Evolutionary conservation across 1,140 invertebrate species (phyloP).

Genomic region (Megalonaias nervosa): DNA sequence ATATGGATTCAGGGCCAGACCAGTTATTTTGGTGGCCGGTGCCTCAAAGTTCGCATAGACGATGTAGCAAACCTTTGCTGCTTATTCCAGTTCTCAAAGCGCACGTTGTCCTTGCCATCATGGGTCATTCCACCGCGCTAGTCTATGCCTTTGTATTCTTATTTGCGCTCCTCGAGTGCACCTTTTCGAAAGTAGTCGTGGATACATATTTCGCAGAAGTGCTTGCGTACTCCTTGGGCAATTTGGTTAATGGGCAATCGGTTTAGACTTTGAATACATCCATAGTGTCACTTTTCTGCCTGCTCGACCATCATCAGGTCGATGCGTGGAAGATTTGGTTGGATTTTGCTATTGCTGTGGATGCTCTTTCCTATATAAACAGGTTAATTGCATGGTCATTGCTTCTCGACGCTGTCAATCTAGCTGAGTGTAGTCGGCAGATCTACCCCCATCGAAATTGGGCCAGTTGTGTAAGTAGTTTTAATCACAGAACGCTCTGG

Average conservation of each 20-base stretch:
- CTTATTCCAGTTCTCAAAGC: constrained; percentile 2
- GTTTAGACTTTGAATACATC: constrained; percentile 33
- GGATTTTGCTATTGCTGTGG: too few relatives aligned
- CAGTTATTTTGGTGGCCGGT: constrained; percentile 1
- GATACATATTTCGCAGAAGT: constrained; percentile 37
- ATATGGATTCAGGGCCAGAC: background rate
- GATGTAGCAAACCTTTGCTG: background rate
- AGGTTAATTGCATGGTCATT: too few relatives aligned
- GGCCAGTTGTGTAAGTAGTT: too few relatives aligned
- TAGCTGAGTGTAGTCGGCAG: too few relatives aligned
- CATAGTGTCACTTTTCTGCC: constrained; percentile 24
- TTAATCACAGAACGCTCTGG: too few relatives aligned
- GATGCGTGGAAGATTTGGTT: too few relatives aligned
- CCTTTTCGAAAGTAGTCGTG: constrained; percentile 24
- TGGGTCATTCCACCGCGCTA: background rate
- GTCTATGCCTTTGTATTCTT: constrained; percentile 16
- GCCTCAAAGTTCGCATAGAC: constrained; percentile 5
- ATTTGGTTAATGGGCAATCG: constrained; percentile 18
- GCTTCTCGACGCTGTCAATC: too few relatives aligned
- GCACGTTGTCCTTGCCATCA: background rate
- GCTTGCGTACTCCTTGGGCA: constrained; percentile 3
- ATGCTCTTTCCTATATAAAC: too few relatives aligned
- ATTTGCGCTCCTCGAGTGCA: constrained; percentile 2
- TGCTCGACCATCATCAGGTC: too few relatives aligned
- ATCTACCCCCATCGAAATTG: too few relatives aligned